Percentiles rank a stretch among this genome's conserved stretches.
Conservation (phyloP, 2,888 invertebrate genomes). For the Eremobia ochroleuca region DNA sequence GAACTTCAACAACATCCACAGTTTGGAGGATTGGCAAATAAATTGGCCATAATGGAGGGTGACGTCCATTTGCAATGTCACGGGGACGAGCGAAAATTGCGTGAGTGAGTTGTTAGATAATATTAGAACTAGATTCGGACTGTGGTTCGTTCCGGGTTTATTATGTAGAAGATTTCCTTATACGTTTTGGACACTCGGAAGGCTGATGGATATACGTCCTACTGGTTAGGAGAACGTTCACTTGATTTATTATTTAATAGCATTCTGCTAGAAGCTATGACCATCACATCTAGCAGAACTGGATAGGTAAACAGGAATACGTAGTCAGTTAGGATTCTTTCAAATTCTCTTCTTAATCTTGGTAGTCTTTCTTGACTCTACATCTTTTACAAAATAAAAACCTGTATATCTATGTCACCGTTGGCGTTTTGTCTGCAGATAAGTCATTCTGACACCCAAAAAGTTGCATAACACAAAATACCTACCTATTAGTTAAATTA, state of each 20-base stretch:
- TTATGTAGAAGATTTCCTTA: constrained; percentile 19
- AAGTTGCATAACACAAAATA: too few species aligned
- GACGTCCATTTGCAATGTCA: constrained; percentile 68
- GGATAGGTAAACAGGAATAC: not conserved
- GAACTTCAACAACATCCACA: constrained; percentile 68
- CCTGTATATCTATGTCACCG: not conserved
- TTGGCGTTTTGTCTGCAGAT: not conserved
- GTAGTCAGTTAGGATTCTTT: not conserved
- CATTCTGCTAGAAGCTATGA: not conserved
- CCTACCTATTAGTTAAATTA: not conserved
- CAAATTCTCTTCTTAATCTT: not conserved
- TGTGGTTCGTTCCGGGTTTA: constrained; percentile 47
- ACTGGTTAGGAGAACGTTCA: not conserved
- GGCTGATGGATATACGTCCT: not conserved
- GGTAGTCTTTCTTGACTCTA: not conserved
- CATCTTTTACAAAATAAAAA: not conserved
- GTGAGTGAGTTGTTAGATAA: constrained; percentile 47
- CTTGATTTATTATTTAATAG: not conserved
- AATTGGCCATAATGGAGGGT: constrained; percentile 66
- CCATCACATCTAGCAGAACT: not conserved
- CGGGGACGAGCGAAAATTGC: constrained; percentile 47
- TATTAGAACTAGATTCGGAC: constrained; percentile 40
- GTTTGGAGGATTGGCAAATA: constrained; percentile 67
- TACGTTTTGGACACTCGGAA: constrained; percentile 36
- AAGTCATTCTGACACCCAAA: not conserved